These are phyloP conservation scores for Lytechinus variegatus DNA, from an alignment of 35 echinoderm and acorn worm species.

Conservation along the genomic window DNA sequence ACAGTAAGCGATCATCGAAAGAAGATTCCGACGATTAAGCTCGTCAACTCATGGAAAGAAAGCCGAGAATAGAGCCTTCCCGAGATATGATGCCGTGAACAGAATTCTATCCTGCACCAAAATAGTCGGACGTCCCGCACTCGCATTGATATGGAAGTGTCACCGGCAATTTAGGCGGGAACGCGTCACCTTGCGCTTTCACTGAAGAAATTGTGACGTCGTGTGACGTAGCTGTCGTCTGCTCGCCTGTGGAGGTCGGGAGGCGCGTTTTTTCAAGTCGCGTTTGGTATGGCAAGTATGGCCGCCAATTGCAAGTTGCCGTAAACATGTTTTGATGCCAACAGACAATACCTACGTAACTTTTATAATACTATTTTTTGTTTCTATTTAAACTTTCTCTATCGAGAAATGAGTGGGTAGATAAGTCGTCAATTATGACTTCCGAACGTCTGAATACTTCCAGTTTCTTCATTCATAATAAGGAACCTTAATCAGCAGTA, in stretches of 20 bases:
- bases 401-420: background rate
- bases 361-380: background rate
- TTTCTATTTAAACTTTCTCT: background rate
- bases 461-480: background rate
- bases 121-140: conserved; percentile 24
- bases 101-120: background rate
- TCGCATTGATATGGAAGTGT: conserved; percentile 32
- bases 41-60: background rate
- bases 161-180: conserved; percentile 26
- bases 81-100: conserved; percentile 26
- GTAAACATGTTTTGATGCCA: conserved; percentile 33
- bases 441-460: background rate
- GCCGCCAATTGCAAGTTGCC: conserved; percentile 22
- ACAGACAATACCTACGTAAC: background rate
- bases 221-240: conserved; percentile 43
- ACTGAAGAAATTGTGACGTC: conserved; percentile 34
- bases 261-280: conserved; percentile 33
- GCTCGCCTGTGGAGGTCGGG: conserved; percentile 26
- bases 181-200: conserved; percentile 47
- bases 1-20: background rate
- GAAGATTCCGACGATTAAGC: background rate
- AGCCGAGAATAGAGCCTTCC: background rate
- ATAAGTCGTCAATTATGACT: background rate
- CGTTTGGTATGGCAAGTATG: conserved; percentile 34
- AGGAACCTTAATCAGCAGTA: background rate